Conservation (phyloP, 2,113 vertebrate genomes). For the Nematolebias whitei region DNA sequence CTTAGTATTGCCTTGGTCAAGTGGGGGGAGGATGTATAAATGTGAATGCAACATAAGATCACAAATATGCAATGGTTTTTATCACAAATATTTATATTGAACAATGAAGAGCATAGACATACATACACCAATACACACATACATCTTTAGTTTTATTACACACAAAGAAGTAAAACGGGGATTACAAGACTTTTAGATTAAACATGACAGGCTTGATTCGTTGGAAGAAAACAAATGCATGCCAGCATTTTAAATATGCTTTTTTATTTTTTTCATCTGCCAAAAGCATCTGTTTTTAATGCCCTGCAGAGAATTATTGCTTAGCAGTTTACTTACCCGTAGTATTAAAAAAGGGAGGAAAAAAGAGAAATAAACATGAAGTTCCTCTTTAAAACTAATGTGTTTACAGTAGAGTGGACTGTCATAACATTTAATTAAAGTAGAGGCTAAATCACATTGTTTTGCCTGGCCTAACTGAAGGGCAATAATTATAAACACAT, state of each 20-base stretch:
- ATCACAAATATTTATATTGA: not conserved
- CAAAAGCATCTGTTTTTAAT: not conserved
- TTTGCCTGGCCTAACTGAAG: not conserved
- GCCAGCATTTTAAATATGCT: not conserved
- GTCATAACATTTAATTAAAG: not conserved
- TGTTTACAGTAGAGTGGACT: not conserved
- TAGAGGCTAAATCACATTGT: not conserved
- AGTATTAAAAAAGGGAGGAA: not conserved
- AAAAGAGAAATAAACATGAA: not conserved
- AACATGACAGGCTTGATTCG: not conserved
- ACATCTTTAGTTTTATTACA: not conserved
- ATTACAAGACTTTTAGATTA: not conserved
- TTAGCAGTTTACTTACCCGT: not conserved
- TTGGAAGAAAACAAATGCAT: not conserved
- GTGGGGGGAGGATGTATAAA: constrained; percentile 1
- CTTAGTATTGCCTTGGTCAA: constrained; percentile 15
- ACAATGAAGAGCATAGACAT: not conserved
- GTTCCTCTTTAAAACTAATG: not conserved
- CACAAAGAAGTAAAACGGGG: not conserved
- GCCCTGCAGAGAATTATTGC: not conserved
- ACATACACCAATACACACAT: too few species aligned
- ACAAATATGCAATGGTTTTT: constrained; percentile 1
- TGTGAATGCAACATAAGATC: not conserved
- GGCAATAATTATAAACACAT: not conserved
- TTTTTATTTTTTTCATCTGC: not conserved